Base-by-base conservation (phyloP, 2,888 invertebrate species). In the Mellilla xanthometata region DNA sequence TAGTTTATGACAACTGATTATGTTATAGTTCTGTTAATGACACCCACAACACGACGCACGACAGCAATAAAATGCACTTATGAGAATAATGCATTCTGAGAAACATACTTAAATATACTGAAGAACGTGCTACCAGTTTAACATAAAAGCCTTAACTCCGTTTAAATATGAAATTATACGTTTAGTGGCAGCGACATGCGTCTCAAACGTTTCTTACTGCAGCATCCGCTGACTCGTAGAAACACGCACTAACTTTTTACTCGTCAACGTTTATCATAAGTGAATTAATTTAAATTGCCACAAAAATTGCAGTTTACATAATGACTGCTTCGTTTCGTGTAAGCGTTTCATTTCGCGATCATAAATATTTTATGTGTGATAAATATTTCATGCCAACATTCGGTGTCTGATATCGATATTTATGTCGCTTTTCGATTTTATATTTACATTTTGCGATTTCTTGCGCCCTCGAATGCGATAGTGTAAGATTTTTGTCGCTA, bases 231-330 rank as follows among this genome's bases (percentile, higher is more conserved):
- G 73, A 72, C 62, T 60, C 75, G 67, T 71, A 78, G 76, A 81
- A 81, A 79, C 65, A 64, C 66, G 66, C 69, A 6, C 71, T 66
- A 68, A 31, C 69, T 77, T 82, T 83, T 82, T 81, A 66, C 70
- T 54, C 48, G 51, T 43, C 51, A 48, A 55, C 73, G 72, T 81
- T 86, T 79, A 85, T 81, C 79, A 81, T 81, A 84, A 83, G 79
- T 76, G 83, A 86, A 85, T 86, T 84, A 84, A 87, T 85, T 86
- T 77, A 75, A 79, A 83, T 84, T 78, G 78, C 70, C 72, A 84
- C 81, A 78, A 84, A 81, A 81, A 79, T 81, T 68, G 66, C 72
- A 67, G 70, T 79, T 81, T 75, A 77, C 78, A 80, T 81, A 83
- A 83, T 78, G 77, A 70, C 59, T 59, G 63, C 62, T 62, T 62